Evolutionary conservation across 2,888 invertebrate genomes (phyloP).

Genomic region (Spilosoma lubricipeda): DNA sequence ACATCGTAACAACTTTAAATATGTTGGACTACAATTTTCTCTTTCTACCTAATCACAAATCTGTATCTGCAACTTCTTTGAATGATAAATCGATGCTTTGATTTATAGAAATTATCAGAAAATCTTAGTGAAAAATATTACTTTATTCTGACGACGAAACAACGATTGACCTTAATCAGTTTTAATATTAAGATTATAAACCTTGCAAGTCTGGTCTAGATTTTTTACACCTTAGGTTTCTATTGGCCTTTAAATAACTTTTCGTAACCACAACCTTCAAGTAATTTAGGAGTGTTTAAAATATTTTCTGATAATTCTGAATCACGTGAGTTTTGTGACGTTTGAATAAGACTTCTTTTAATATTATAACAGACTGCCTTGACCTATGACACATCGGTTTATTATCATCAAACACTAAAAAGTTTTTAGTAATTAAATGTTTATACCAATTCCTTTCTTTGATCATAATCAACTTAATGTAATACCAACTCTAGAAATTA

Average conservation of each 20-base stretch:
- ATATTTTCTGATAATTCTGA: constrained; percentile 2
- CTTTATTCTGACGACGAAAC: too few species aligned
- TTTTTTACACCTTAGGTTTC: constrained; percentile 14
- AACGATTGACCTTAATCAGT: constrained; percentile 50
- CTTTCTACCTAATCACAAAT: neutral
- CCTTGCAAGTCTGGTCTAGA: constrained; percentile 16
- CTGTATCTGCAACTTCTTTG: neutral
- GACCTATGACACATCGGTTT: constrained; percentile 5
- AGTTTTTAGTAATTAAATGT: neutral
- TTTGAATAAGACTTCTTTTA: constrained; percentile 27
- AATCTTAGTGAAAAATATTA: too few species aligned
- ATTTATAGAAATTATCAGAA: neutral
- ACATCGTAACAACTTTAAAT: neutral
- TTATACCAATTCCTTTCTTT: neutral
- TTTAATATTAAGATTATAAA: constrained; percentile 21
- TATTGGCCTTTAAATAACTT: neutral
- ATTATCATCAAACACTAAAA: neutral
- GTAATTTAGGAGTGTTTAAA: constrained; percentile 17
- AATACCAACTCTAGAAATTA: neutral
- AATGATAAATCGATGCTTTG: neutral
- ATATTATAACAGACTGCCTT: constrained; percentile 15
- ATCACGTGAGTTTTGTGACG: neutral
- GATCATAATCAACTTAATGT: neutral
- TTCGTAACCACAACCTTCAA: constrained; percentile 15
- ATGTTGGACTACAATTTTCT: neutral